Conservation (phyloP, 92 coral and sea anemone genomes). For the Porites rus region DNA sequence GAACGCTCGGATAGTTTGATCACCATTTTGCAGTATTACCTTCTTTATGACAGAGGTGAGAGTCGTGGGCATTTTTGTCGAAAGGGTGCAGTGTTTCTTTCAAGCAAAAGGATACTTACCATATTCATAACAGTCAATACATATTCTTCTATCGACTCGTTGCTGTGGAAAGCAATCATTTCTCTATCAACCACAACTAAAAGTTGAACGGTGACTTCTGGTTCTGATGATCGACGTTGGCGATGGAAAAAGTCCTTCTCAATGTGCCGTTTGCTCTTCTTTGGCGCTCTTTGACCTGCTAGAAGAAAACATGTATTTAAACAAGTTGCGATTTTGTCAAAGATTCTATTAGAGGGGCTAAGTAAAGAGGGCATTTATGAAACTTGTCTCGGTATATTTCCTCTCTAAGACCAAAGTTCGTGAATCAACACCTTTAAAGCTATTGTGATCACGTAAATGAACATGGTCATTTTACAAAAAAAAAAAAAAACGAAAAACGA, state of each 20-base stretch:
- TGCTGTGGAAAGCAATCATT: constrained; percentile 95
- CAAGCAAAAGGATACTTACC: constrained; percentile 52
- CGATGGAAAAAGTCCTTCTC: constrained; percentile 28
- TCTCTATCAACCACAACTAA: constrained; percentile 89
- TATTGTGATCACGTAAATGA: too few relatives aligned
- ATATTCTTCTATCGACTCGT: constrained; percentile 85
- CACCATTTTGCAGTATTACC: too few relatives aligned
- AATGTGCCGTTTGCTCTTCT: constrained; percentile 14
- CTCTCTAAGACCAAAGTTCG: too few relatives aligned
- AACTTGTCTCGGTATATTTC: too few relatives aligned
- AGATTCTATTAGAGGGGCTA: too few relatives aligned
- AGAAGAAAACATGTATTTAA: neutral
- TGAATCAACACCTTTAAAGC: too few relatives aligned
- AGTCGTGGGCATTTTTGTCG: too few relatives aligned
- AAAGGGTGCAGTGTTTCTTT: neutral
- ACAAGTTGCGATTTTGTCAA: neutral
- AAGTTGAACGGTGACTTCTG: constrained; percentile 77
- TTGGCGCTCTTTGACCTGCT: neutral
- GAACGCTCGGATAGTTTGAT: too few relatives aligned
- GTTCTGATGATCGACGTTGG: constrained; percentile 59
- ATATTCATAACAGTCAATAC: constrained; percentile 90
- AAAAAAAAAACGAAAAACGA: too few relatives aligned
- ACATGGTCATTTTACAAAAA: too few relatives aligned
- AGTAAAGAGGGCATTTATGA: too few relatives aligned
- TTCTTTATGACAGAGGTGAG: too few relatives aligned